A percentile compares a stretch with the other conserved stretches of the same genome.
Evolutionary conservation across 2,113 vertebrate genomes (phyloP).

Genomic region (Gymnorhina tibicen): DNA sequence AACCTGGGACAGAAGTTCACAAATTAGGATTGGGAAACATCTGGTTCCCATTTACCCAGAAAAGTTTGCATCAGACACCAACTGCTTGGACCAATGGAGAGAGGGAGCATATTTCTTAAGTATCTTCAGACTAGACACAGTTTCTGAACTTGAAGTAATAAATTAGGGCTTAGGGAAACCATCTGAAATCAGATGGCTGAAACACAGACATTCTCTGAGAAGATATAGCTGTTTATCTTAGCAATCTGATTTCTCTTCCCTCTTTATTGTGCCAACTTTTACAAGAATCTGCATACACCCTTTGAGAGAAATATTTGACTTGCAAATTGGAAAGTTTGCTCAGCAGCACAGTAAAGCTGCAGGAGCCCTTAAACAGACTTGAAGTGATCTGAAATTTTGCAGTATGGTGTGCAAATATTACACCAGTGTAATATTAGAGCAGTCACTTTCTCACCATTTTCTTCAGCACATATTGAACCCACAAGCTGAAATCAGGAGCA

Average conservation of each 20-base stretch:
- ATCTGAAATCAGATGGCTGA: not conserved
- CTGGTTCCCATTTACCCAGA: conserved; percentile 32
- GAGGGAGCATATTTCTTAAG: not conserved
- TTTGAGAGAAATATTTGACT: not conserved
- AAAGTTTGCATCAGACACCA: not conserved
- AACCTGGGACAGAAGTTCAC: not conserved
- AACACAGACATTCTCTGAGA: not conserved
- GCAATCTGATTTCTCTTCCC: not conserved
- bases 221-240: not conserved
- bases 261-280: not conserved
- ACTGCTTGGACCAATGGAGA: not conserved
- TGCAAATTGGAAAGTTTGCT: not conserved
- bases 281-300: not conserved
- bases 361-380: not conserved
- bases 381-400: not conserved
- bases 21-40: not conserved
- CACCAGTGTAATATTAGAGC: not conserved
- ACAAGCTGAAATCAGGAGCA: not conserved
- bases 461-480: not conserved
- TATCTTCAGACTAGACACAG: not conserved
- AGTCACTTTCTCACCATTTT: not conserved
- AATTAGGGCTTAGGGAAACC: conserved; percentile 13
- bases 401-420: not conserved
- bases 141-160: conserved; percentile 20
- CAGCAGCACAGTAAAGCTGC: not conserved